phyloP scores from a whole-genome alignment of 2,797 vertebrate species.

The Otus scops region DNA sequence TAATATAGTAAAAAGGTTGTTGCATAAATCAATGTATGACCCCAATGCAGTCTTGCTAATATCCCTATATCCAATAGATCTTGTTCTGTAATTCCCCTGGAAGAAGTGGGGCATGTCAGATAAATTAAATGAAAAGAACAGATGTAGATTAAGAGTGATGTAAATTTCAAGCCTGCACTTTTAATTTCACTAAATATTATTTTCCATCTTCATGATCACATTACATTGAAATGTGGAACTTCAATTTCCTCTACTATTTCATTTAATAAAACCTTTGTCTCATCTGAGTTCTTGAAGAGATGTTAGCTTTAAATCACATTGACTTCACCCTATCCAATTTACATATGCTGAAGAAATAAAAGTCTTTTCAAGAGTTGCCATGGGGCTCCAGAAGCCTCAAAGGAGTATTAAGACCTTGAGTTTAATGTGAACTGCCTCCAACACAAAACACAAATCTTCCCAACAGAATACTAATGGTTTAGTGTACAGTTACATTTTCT shows the following conservation, averaged over 20 bases:
- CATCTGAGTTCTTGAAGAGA: slow-evolving; percentile 72
- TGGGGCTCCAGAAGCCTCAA: slow-evolving; percentile 63
- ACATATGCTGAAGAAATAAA: slow-evolving; percentile 78
- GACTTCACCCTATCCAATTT: slow-evolving; percentile 74
- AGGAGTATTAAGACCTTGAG: slow-evolving; percentile 75
- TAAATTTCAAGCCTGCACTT: slow-evolving; percentile 63
- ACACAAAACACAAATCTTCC: slow-evolving; percentile 69
- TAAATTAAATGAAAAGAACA: slow-evolving; percentile 65
- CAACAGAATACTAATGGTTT: slow-evolving; percentile 72
- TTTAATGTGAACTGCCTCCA: slow-evolving; percentile 72
- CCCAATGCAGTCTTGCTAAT: slow-evolving; percentile 23
- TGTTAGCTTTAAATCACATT: slow-evolving; percentile 77
- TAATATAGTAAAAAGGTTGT: slow-evolving; percentile 20
- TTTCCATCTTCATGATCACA: slow-evolving; percentile 65
- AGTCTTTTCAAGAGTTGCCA: slow-evolving; percentile 73
- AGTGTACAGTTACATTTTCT: slow-evolving; percentile 57
- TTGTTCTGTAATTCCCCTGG: slow-evolving; percentile 47
- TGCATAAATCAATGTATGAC: slow-evolving; percentile 22
- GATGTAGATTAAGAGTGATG: slow-evolving; percentile 64
- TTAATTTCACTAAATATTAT: slow-evolving; percentile 79
- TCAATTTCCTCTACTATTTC: slow-evolving; percentile 72
- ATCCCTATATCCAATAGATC: slow-evolving; percentile 38
- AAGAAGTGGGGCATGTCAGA: slow-evolving; percentile 44
- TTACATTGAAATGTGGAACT: slow-evolving; percentile 67
- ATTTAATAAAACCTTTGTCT: slow-evolving; percentile 75